Base-by-base conservation (phyloP, 37 sponge, comb jelly and placozoan species). In the Chondrosia reniformis region DNA sequence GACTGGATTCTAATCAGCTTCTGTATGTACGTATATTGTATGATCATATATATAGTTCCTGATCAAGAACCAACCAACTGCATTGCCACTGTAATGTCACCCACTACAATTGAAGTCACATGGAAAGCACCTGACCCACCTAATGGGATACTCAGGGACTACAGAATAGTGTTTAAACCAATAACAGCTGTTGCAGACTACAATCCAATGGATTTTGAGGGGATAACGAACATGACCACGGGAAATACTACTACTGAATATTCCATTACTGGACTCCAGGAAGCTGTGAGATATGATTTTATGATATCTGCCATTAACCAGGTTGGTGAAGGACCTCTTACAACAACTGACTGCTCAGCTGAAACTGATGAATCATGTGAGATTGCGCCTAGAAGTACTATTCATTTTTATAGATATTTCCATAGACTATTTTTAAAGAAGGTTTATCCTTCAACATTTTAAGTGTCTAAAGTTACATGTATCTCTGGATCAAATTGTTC, bases 321-420 rank as follows among this genome's bases (percentile, higher is more conserved):
- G 21, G 65, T 64, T 7, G 84, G 84, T 24, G 72, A 13, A 17
- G 65, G 84, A 37, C 67, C 67, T n/a, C n/a, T n/a, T n/a, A n/a
- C n/a, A n/a, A n/a, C n/a, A n/a, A n/a, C n/a, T n/a, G n/a, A n/a
- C n/a, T n/a, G n/a, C n/a, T n/a, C n/a, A n/a, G n/a, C n/a, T n/a
- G n/a, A n/a, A n/a, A n/a, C n/a, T n/a, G n/a, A n/a, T n/a, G n/a
- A n/a, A n/a, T n/a, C n/a, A n/a, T n/a, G n/a, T n/a, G n/a, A n/a
- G n/a, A n/a, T n/a, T n/a, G n/a, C n/a, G n/a, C n/a, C n/a, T n/a
- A n/a, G n/a, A n/a, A n/a, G n/a, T n/a, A n/a, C n/a, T n/a, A n/a
- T n/a, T n/a, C n/a, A n/a, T n/a, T n/a, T n/a, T n/a, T n/a, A n/a
- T n/a, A n/a, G n/a, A n/a, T n/a, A n/a, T n/a, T n/a, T n/a, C n/a